Base-by-base conservation (phyloP, 53 echinoderm and acorn worm species). In the Crossaster papposus region DNA sequence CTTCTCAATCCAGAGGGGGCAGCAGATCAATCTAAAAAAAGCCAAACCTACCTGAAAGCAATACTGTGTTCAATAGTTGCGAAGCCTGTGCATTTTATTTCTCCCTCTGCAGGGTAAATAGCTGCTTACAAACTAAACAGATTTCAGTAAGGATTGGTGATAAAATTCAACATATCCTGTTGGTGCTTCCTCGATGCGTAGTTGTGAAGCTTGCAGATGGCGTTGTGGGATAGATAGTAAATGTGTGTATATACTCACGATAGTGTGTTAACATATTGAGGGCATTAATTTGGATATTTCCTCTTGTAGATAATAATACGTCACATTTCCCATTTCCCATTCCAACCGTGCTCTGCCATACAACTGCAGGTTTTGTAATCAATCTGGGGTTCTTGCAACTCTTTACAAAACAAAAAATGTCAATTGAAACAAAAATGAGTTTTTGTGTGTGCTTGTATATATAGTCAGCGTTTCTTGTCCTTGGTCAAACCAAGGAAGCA, bases 1-100 rank as follows among this genome's bases (percentile, higher is more conserved):
- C 54, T 64, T 81, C 65, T 64, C 15, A 35, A 81, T 28, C 82
- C 65, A 65, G 65, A 64, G 63, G 82, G 32, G 65, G 64, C 26
- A 33, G 22, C 65, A n/a, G 6, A 44, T 44, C 32, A 62, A 62
- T 62, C 62, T 18, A 2, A 18, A 62, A 79, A 44, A 15, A 82
- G 1, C 71, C 2, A 20, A 53, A 34, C 36, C 35, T 35, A 17
- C 54, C 58, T 80, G 30, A 75, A 53, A 86, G 86, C 86, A 86
- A 86, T 86, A 86, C 86, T 86, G 86, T 86, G 86, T 86, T 86
- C 84, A 84, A 9, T 84, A 84, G 65, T 83, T 84, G 4, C n/a
- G 30, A 70, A 36, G 24, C 44, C 65, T 22, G 28, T 15, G 33
- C 28, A 22, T 81, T 36, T 74, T 74, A 31, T 29, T 29, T 22